These are phyloP conservation scores for Theocolax elegans DNA, from an alignment of 1,140 invertebrate genomes.

Conservation along the genomic window DNA sequence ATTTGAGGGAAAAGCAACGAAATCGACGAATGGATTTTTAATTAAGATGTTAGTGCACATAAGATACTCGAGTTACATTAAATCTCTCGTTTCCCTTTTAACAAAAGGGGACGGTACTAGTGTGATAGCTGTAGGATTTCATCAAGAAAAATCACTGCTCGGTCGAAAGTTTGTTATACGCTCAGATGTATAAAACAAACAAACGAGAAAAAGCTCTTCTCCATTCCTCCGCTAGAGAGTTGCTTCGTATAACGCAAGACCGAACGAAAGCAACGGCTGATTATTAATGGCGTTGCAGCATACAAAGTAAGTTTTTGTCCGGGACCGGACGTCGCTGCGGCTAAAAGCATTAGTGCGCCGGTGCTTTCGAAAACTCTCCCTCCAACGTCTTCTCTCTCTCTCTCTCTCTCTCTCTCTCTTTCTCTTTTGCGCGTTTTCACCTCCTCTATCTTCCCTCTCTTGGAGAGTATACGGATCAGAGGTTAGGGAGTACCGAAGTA, in stretches of 20 bases:
- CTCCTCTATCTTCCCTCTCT: neutral
- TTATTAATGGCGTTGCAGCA: constrained; percentile 45
- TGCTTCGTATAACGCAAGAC: constrained; percentile 6
- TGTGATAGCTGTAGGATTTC: neutral
- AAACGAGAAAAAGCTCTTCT: constrained; percentile 33
- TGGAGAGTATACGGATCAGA: too few relatives aligned
- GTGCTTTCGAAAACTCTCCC: constrained; percentile 35
- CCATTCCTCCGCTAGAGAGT: constrained; percentile 2
- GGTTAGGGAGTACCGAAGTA: too few relatives aligned
- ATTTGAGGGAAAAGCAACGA: neutral
- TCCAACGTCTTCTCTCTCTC: neutral
- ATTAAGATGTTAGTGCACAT: neutral
- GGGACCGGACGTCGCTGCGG: constrained; percentile 27
- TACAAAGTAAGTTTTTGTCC: constrained; percentile 42
- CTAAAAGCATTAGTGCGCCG: constrained; percentile 42
- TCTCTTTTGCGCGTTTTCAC: neutral
- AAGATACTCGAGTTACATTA: neutral
- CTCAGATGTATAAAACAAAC: constrained; percentile 22
- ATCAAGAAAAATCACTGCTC: neutral
- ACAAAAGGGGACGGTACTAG: too few relatives aligned
- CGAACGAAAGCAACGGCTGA: constrained; percentile 24
- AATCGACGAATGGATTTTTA: neutral
- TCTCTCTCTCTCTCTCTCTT: neutral
- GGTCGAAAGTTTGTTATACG: neutral
- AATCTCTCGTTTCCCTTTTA: neutral